Evolutionary conservation across 2,888 invertebrate species (phyloP), one percentile per base, ranked within the genome.

Genomic region (Dromius quadrimaculatus): DNA sequence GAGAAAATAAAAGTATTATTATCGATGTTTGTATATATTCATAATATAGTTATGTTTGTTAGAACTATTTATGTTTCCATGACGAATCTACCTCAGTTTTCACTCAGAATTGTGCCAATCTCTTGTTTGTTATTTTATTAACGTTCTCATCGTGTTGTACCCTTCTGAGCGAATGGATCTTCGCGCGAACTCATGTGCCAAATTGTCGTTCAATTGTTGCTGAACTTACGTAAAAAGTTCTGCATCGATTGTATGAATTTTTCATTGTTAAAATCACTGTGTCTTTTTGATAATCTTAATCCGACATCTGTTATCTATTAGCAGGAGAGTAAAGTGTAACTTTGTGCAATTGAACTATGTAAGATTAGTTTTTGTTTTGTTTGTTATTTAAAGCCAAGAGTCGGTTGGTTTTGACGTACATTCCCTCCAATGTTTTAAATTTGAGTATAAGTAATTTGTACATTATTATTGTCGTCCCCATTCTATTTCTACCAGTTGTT

Each of bases 21-120:
- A 78, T 78, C 75, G 76, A 77, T 78, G 76, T 80, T 68, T 68
- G 79, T 81, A 79, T 73, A 81, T 80, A 80, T 75, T 75, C 78
- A 66, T 75, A 77, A 66, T 75, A 77, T 79, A 79, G 77, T 79
- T 79, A 77, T 76, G 77, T 79, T 66, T 70, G 69, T 72, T 70
- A 62, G 66, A 57, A 71, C 50, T 71, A 63, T 68, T 72, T 78
- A 78, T 78, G 78, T 79, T 78, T 79, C 74, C 78, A 81, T 77
- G 77, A 81, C 81, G 78, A 77, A 81, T 77, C 83, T 83, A 83
- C 83, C 83, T 83, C 83, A 82, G 81, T 83, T 82, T 71, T 66
- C 57, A 59, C 57, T 59, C 68, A 68, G 68, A 59, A 62, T 32
- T 38, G 41, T 68, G 59, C 64, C 64, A 64, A 64, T 17, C 9